Percentiles rank a stretch among this genome's conserved stretches.
Evolutionary conservation across 1,140 invertebrate species (phyloP).

Genomic region (Cylas formicarius): DNA sequence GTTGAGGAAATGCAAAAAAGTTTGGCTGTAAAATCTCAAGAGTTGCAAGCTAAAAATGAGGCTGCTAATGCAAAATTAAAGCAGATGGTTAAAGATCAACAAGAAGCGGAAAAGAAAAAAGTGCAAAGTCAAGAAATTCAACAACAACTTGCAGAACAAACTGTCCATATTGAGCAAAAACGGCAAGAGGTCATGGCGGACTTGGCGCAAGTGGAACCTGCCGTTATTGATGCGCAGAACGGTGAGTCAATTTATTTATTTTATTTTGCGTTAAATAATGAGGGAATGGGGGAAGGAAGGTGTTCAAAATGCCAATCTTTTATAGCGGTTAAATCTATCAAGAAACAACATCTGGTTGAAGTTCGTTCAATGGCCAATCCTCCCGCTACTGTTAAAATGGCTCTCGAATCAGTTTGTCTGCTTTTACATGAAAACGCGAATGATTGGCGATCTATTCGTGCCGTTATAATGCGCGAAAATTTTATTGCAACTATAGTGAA

Average conservation of each 20-base stretch:
- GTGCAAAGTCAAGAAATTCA: conserved; percentile 97
- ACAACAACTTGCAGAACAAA: conserved; percentile 80
- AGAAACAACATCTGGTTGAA: conserved; percentile 93
- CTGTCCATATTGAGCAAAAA: conserved; percentile 88
- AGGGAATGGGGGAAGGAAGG: too few species aligned
- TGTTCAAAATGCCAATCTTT: conserved; percentile 9
- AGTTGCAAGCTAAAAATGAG: conserved; percentile 97
- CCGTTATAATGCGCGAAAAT: conserved; percentile 93
- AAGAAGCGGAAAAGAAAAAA: conserved; percentile 99
- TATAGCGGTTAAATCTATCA: conserved; percentile 91
- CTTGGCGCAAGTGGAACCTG: conserved; percentile 93
- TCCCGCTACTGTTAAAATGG: conserved; percentile 85
- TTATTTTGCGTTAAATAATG: conserved; percentile 1
- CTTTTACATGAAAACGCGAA: conserved; percentile 82
- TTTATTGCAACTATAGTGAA: conserved; percentile 98
- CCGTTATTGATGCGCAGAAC: conserved; percentile 96
- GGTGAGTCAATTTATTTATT: conserved; percentile 52
- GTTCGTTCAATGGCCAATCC: conserved; percentile 93
- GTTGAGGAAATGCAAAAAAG: conserved; percentile 99
- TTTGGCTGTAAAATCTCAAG: conserved; percentile 87
- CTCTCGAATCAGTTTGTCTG: conserved; percentile 91
- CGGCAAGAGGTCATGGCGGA: conserved; percentile 89
- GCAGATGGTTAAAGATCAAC: conserved; percentile 99
- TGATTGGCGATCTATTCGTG: conserved; percentile 92
- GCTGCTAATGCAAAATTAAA: conserved; percentile 96